Evolutionary conservation across 2,797 vertebrate genomes (phyloP).

Genomic region (Erpetoichthys calabaricus): DNA sequence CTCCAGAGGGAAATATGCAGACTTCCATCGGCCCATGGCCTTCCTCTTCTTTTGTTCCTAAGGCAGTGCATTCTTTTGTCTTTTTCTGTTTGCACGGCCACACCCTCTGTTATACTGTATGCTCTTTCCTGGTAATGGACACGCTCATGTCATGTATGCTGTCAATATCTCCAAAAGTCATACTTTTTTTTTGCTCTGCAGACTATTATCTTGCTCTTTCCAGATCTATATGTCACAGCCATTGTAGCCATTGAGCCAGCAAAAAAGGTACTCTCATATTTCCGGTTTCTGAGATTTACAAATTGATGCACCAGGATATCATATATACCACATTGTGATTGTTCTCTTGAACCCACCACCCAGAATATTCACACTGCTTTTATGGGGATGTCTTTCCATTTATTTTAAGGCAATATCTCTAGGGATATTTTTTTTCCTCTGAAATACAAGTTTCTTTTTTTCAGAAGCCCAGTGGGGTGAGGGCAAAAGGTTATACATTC

Average conservation of each 20-base stretch:
- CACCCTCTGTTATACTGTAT: slow-evolving; percentile 27
- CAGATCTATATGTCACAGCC: slow-evolving; percentile 24
- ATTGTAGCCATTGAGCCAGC: slow-evolving; percentile 29
- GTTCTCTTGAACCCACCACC: slow-evolving; percentile 16
- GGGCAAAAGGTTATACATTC: slow-evolving; percentile 22
- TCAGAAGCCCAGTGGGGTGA: slow-evolving; percentile 1
- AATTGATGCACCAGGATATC: slow-evolving; percentile 35
- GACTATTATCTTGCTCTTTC: slow-evolving; percentile 34
- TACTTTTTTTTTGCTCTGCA: slow-evolving; percentile 32
- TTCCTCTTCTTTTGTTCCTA: slow-evolving; percentile 22
- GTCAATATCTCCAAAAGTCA: slow-evolving; percentile 32
- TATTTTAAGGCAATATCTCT: slow-evolving; percentile 1
- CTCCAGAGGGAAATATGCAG: slow-evolving; percentile 14
- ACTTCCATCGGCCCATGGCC: slow-evolving; percentile 14
- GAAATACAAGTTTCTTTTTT: slow-evolving; percentile 3
- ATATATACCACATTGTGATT: slow-evolving; percentile 22
- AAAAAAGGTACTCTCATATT: slow-evolving; percentile 42
- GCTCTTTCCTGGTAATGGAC: slow-evolving; percentile 30
- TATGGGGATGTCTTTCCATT: neutral
- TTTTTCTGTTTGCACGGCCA: slow-evolving; percentile 18
- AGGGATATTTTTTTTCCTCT: slow-evolving; percentile 7
- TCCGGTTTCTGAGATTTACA: slow-evolving; percentile 44
- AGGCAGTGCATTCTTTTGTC: slow-evolving; percentile 24
- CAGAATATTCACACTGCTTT: neutral
- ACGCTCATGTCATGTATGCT: slow-evolving; percentile 25